Conservation (phyloP, 2,888 invertebrate species). For the Balanococcus diminutus region DNA sequence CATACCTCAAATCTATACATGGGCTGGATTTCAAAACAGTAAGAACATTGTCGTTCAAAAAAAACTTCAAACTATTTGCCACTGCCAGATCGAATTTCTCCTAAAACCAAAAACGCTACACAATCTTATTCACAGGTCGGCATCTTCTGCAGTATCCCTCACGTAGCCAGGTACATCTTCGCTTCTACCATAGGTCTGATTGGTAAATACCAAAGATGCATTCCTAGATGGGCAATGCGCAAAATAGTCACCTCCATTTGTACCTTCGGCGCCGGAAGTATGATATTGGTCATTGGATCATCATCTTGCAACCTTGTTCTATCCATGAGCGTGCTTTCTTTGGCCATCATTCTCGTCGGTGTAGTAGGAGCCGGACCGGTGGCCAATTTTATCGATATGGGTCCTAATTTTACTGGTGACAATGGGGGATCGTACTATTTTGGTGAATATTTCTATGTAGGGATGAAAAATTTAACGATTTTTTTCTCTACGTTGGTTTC, state of each 20-base stretch:
- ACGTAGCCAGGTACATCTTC: slow-evolving; percentile 57
- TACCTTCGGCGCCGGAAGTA: slow-evolving; percentile 68
- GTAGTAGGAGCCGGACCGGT: slow-evolving; percentile 72
- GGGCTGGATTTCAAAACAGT: slow-evolving; percentile 73
- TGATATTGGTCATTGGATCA: slow-evolving; percentile 68
- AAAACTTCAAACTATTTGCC: too few relatives aligned
- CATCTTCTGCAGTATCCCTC: slow-evolving; percentile 58
- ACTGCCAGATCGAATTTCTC: too few relatives aligned
- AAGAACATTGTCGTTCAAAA: slow-evolving; percentile 56
- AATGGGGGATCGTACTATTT: too few relatives aligned
- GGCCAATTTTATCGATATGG: slow-evolving; percentile 71
- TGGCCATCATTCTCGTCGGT: slow-evolving; percentile 70
- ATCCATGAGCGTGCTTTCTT: slow-evolving; percentile 68
- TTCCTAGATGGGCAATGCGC: neutral
- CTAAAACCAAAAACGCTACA: neutral
- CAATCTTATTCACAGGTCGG: slow-evolving; percentile 56
- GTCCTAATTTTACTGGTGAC: slow-evolving; percentile 62
- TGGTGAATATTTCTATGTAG: too few relatives aligned
- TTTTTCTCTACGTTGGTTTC: slow-evolving; percentile 53
- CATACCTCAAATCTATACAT: slow-evolving; percentile 72
- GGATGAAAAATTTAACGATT: neutral
- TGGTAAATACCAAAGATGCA: neutral
- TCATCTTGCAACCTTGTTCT: slow-evolving; percentile 69
- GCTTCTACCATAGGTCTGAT: neutral
- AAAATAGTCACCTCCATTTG: slow-evolving; percentile 57